Evolutionary conservation across 92 coral and sea anemone species (phyloP).

Genomic region (Virgularia gustaviana): DNA sequence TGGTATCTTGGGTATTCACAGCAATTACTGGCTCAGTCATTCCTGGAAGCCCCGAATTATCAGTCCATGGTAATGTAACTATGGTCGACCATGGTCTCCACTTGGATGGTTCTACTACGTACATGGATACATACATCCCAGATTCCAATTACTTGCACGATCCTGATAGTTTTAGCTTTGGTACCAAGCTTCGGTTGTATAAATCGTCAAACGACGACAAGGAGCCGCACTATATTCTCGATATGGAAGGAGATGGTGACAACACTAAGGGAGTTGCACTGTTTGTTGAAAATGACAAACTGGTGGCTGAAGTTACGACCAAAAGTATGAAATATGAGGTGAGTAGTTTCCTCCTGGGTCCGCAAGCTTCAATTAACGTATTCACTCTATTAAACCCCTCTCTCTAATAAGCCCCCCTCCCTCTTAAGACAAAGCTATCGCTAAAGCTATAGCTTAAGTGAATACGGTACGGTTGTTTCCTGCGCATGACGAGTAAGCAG

Average conservation of each 20-base stretch:
- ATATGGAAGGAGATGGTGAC: constrained; percentile 71
- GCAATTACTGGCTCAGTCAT: constrained; percentile 53
- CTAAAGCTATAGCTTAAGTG: no score
- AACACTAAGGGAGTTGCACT: constrained; percentile 81
- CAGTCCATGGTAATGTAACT: constrained; percentile 58
- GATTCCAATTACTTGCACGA: constrained; percentile 54
- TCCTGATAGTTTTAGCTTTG: constrained; percentile 64
- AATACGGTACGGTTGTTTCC: no score
- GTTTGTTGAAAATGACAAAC: constrained; percentile 58
- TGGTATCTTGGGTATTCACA: constrained; percentile 80
- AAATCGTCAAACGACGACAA: constrained; percentile 20
- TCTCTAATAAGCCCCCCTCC: no score
- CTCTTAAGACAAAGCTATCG: neutral
- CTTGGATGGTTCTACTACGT: constrained; percentile 57
- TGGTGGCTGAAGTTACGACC: constrained; percentile 69
- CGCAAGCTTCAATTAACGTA: constrained; percentile 29
- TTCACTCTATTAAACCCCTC: no score
- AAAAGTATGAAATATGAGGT: constrained; percentile 81
- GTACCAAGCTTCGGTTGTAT: constrained; percentile 61
- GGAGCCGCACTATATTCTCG: constrained; percentile 67
- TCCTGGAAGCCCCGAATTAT: constrained; percentile 63
- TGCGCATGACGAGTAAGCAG: no score
- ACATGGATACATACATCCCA: constrained; percentile 49
- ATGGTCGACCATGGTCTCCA: constrained; percentile 55
- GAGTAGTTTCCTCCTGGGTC: no score